These are phyloP conservation scores for Capitulum mitella DNA, from an alignment of 2,888 invertebrate genomes.

Conservation along the genomic window DNA sequence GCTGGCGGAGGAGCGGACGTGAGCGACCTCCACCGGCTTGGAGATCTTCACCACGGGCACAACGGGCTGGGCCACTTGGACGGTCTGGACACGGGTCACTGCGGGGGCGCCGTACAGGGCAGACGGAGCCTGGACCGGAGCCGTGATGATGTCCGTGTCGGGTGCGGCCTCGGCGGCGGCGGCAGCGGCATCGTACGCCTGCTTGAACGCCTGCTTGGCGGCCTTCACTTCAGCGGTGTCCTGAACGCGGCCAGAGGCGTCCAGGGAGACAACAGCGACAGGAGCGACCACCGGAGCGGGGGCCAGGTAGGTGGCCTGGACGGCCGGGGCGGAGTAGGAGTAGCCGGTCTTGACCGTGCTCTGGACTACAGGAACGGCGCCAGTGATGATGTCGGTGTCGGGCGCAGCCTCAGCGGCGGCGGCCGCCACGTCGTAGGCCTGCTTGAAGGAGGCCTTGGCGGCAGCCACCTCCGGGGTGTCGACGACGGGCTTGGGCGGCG, in stretches of 20 bases:
- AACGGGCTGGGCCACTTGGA: too few relatives aligned
- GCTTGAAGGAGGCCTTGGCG: background rate
- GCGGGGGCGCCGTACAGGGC: too few relatives aligned
- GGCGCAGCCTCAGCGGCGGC: background rate
- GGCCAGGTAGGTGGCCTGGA: too few relatives aligned
- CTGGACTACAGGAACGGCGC: background rate
- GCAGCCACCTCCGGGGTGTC: background rate
- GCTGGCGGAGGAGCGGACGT: too few relatives aligned
- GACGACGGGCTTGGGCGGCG: background rate
- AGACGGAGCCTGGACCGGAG: background rate
- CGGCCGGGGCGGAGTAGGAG: too few relatives aligned
- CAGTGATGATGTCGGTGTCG: background rate
- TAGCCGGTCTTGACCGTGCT: too few relatives aligned
- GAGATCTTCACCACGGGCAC: too few relatives aligned
- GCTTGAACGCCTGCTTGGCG: background rate
- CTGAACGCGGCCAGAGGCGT: too few relatives aligned
- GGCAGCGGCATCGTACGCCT: background rate
- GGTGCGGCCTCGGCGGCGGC: background rate
- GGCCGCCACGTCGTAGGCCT: conserved; percentile 6
- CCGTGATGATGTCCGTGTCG: background rate
- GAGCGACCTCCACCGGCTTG: too few relatives aligned
- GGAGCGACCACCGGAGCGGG: too few relatives aligned
- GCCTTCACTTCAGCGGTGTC: background rate
- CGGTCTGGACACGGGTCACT: too few relatives aligned
- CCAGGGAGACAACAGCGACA: too few relatives aligned